Base-by-base conservation (phyloP, 2,113 vertebrate species). In the Daubentonia madagascariensis region DNA sequence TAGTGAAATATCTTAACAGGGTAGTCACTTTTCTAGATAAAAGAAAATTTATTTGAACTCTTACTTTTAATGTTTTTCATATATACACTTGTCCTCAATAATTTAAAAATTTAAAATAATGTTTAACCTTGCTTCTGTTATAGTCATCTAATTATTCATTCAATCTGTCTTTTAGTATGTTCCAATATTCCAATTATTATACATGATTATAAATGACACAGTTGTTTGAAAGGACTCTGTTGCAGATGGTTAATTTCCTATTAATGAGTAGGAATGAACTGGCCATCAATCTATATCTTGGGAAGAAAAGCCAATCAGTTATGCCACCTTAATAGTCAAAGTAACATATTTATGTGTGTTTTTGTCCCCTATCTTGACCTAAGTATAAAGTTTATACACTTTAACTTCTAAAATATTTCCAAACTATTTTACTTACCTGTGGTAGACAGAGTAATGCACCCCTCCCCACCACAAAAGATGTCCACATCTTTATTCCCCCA, bases 231-330 rank as follows among this genome's bases (percentile, higher is more conserved):
- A 83, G 5, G 50, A 73, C 52, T 89, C 52, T 96, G 63, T 76
- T 87, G 18, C 90, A 97, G 96, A 90, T 94, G 75, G 30, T 52
- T 96, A 94, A 92, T 87, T 92, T 94, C 57, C 93, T 96, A 94
- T 94, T 97, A 97, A 95, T 94, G 50, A 1, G 4, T 97, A 90
- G 70, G 2, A 90, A 75, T 40, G 32, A 90, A 20, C 0, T 45
- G 48, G 30, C 23, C 50, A 87, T 94, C 86, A 93, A 85, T 96
- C 68, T 65, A 17, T 89, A 92, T 85, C 61, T 89, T 87, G 8
- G 70, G 48, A 90, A 86, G 48, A 89, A 81, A 96, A 91, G 0
- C 0, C 20, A 61, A 20, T 93, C 63, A 48, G 35, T 79, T 94
- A 81, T 35, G n/a, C n/a, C n/a, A n/a, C 22, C 43, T 81, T 75